Evolutionary conservation across 2,113 vertebrate species (phyloP), one percentile per base, ranked within the genome.

Genomic region (Bostrychus sinensis): DNA sequence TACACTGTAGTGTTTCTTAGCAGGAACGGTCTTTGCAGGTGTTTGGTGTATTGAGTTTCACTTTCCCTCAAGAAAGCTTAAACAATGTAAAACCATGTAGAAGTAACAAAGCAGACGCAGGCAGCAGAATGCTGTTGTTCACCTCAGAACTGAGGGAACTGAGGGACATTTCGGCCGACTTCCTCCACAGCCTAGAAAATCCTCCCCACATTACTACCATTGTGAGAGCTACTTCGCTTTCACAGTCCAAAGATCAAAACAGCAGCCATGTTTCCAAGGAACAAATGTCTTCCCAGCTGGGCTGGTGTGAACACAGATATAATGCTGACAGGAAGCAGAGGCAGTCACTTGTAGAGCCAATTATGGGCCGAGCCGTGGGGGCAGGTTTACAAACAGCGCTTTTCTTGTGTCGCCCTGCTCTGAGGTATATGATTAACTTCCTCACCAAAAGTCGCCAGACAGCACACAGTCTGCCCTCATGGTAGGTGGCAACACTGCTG

Each of bases 191-290:
- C 67, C 78, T 78, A 78, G 66, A 87, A 89, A 90, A 84, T 88
- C 84, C 81, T 83, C 81, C 79, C 78, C 78, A 85, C 82, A 89
- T 88, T 81, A 78, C 83, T 42, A 60, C 81, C 76, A 91, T 90
- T 90, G 88, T 87, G 80, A 77, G 74, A 83, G 70, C 79, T 75
- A 74, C 75, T 70, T 77, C 80, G 77, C 83, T 91, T 93, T 92
- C 91, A 91, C 90, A 91, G 89, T 91, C 92, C 84, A 89, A 83
- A 85, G 93, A 94, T 93, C 93, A 92, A 93, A 95, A 67, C 90
- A 85, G 88, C 82, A 76, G 82, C 84, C 83, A 89, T 86, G 88
- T 90, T 87, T 86, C 87, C 81, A 86, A 77, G 61, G 82, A 93
- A 92, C 87, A 89, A 93, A 92, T 56, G 65, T 86, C 91, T 75